Percentiles rank a stretch among this genome's conserved stretches.
These are phyloP conservation scores for Aldrovandia affinis DNA, from an alignment of 2,797 vertebrate species.

Conservation along the genomic window DNA sequence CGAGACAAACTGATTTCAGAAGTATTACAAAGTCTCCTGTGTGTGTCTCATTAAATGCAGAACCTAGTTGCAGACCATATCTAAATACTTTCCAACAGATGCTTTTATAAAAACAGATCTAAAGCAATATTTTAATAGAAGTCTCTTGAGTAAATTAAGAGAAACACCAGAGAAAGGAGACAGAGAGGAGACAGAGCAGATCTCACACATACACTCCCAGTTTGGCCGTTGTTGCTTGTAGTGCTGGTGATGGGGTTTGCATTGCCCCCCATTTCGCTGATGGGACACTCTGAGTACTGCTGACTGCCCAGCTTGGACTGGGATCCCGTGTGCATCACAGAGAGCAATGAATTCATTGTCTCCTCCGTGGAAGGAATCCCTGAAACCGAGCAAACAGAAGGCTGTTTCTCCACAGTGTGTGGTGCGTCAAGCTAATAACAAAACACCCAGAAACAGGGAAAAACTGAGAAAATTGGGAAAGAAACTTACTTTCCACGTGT, in stretches of 20 bases:
- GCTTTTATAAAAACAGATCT: conserved; percentile 32
- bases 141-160: conserved; percentile 18
- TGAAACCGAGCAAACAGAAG: conserved; percentile 43
- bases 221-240: conserved; percentile 77
- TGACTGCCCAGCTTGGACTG: conserved; percentile 72
- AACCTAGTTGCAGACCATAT: background rate
- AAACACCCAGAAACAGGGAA: background rate
- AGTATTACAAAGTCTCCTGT: background rate
- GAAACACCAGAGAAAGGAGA: conserved; percentile 19
- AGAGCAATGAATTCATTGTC: conserved; percentile 78
- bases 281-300: conserved; percentile 81
- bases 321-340: conserved; percentile 77
- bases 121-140: background rate
- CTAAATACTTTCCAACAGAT: conserved; percentile 34
- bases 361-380: conserved; percentile 81
- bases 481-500: conserved; percentile 87
- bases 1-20: background rate
- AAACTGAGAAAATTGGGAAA: background rate
- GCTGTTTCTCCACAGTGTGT: background rate
- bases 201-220: conserved; percentile 78
- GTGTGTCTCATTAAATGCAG: background rate
- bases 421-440: no score
- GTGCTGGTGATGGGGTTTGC: conserved; percentile 72
- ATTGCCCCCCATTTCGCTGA: conserved; percentile 82
- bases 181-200: background rate